phyloP scores from a whole-genome alignment of 2,888 invertebrate species.

The Chouioia cunea region DNA sequence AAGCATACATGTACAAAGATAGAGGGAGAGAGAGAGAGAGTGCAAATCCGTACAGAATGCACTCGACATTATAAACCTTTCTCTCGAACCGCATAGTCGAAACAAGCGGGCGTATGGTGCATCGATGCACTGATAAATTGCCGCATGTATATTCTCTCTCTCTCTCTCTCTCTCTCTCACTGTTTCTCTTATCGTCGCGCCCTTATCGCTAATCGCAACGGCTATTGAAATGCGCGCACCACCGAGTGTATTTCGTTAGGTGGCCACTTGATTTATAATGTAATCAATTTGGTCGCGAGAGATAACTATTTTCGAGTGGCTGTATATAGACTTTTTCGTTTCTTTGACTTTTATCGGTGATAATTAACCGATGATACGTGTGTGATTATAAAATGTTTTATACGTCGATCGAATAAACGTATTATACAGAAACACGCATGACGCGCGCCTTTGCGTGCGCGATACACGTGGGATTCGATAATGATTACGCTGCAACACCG shows the following conservation, averaged over 20 bases:
- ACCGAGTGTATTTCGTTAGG: conserved; percentile 11
- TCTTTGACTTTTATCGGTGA: conserved; percentile 35
- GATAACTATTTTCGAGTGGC: conserved; percentile 27
- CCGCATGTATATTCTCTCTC: conserved; percentile 20
- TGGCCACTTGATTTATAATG: conserved; percentile 42
- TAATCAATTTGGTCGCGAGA: conserved; percentile 38
- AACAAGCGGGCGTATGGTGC: not conserved
- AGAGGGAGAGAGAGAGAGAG: too few species aligned
- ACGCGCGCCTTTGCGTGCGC: too few species aligned
- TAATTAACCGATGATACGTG: conserved; percentile 43
- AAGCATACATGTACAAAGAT: too few species aligned
- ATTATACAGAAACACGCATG: too few species aligned
- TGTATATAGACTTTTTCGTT: too few species aligned
- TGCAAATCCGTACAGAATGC: too few species aligned
- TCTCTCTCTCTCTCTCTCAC: not conserved
- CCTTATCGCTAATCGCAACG: conserved; percentile 38
- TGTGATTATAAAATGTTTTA: conserved; percentile 23
- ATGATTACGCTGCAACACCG: too few species aligned
- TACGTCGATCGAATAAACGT: too few species aligned
- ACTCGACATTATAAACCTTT: too few species aligned
- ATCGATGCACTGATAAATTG: not conserved
- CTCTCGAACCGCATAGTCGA: too few species aligned
- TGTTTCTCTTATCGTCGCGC: conserved; percentile 27
- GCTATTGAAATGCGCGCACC: conserved; percentile 36
- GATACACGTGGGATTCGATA: too few species aligned